These are phyloP conservation scores for Trachelus iudaicus DNA, from an alignment of 2,888 invertebrate genomes.

Conservation along the genomic window DNA sequence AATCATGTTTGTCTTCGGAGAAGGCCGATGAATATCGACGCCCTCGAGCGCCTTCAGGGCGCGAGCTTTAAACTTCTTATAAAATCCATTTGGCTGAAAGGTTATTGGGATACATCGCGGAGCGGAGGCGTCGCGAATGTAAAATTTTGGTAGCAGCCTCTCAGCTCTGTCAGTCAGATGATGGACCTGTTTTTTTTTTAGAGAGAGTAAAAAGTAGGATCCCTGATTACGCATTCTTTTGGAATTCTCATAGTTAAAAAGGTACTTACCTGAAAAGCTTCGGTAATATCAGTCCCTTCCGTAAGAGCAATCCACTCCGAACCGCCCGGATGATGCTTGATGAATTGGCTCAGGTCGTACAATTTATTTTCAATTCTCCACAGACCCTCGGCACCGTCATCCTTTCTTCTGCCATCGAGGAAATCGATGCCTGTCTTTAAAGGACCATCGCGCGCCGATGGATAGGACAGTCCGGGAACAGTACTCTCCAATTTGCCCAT, in stretches of 20 bases:
- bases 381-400: conserved; percentile 80
- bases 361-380: conserved; percentile 83
- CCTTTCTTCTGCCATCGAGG: conserved; percentile 73
- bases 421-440: conserved; percentile 69
- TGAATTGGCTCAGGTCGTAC: conserved; percentile 86
- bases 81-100: conserved; percentile 80
- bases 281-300: conserved; percentile 84
- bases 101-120: conserved; percentile 79
- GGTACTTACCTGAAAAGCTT: conserved; percentile 74
- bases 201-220: background rate
- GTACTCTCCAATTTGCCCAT: conserved; percentile 59
- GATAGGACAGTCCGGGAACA: conserved; percentile 68
- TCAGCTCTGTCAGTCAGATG: conserved; percentile 73
- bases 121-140: conserved; percentile 72
- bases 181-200: conserved; percentile 64
- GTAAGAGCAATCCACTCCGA: conserved; percentile 78
- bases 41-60: conserved; percentile 70
- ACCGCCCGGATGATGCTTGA: conserved; percentile 88
- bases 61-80: conserved; percentile 74
- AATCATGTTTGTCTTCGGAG: conserved; percentile 52
- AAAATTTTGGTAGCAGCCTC: conserved; percentile 74
- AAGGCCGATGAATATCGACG: conserved; percentile 64
- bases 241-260: background rate
- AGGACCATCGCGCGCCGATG: conserved; percentile 62
- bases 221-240: background rate